Base-by-base conservation (phyloP, 1,140 invertebrate species). In the Drosophila pseudoobscura region DNA sequence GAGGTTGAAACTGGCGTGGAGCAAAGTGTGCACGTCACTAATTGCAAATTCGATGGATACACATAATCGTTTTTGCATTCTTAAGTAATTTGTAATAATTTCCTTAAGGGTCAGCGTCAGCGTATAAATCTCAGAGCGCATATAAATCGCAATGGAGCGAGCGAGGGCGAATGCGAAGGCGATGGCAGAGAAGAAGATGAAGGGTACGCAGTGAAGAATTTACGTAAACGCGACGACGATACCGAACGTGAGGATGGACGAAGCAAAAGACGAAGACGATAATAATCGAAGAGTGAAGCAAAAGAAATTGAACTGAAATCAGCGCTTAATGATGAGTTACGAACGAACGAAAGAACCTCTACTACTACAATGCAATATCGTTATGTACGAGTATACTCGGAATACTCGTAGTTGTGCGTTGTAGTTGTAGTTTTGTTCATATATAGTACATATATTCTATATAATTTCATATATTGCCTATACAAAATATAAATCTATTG, bases 21-120 rank as follows among this genome's bases (percentile, higher is more conserved):
- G 72, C 68, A 73, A 83, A 88, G 83, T 84, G 79, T 90, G 76
- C 88, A 88, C 88, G 76, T 88, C 80, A 85, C 89, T 90, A 90
- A 90, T 90, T 90, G 89, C 84, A 90, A 90, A 90, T 90, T 90
- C 89, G 84, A 89, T 90, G 89, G 89, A 90, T 90, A 90, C 89
- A 89, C 80, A 90, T 91, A 91, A 91, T 91, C 89, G 87, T 91
- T 91, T 89, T 91, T 89, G 89, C 89, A 91, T 91, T 91, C 89
- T 91, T 89, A 78, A 91, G 84, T 91, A 91, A 91, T 91, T 91
- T 91, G 89, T 91, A 91, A 91, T 91, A 91, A 91, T 91, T 91
- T 91, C 82, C 89, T 91, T 73, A 89, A 89, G 89, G 89, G 89
- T 90, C 89, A 88, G 83, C 78, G 52, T 76, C 88, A 80, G 76